Conservation (phyloP, 2,797 vertebrate species). For the Paedocypris micromegethes region DNA sequence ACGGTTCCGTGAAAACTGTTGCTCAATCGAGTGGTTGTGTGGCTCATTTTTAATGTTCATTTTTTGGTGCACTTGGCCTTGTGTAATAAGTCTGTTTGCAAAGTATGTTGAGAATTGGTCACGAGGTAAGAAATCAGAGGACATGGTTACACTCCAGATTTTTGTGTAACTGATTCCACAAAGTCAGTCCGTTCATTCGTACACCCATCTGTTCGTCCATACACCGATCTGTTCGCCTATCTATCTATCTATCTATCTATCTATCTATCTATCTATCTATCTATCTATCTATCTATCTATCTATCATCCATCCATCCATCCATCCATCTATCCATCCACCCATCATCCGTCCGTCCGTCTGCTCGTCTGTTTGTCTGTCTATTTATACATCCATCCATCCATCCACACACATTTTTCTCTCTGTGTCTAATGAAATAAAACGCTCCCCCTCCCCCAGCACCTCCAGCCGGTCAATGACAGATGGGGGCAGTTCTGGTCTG, state of each 20-base stretch:
- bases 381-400: not conserved
- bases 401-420: conserved; percentile 9
- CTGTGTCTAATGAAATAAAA: conserved; percentile 35
- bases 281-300: not conserved
- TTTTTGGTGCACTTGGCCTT: too few species aligned
- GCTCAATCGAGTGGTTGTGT: too few species aligned
- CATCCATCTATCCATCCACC: not conserved
- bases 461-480: conserved; percentile 68
- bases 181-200: too few species aligned
- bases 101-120: too few species aligned
- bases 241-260: not conserved
- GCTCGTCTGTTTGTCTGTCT: not conserved
- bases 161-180: too few species aligned
- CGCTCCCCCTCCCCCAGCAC: conserved; percentile 20
- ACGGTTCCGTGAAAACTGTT: too few species aligned
- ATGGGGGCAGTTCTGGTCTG: conserved; percentile 65
- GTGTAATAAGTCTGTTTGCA: too few species aligned
- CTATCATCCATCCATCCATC: not conserved
- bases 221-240: not conserved
- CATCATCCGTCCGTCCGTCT: not conserved
- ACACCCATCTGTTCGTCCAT: not conserved
- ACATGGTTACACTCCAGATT: too few species aligned
- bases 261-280: not conserved
- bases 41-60: too few species aligned
- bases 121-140: too few species aligned